Base-by-base conservation (phyloP, 2,888 invertebrate genomes). In the Morpho deidamia region DNA sequence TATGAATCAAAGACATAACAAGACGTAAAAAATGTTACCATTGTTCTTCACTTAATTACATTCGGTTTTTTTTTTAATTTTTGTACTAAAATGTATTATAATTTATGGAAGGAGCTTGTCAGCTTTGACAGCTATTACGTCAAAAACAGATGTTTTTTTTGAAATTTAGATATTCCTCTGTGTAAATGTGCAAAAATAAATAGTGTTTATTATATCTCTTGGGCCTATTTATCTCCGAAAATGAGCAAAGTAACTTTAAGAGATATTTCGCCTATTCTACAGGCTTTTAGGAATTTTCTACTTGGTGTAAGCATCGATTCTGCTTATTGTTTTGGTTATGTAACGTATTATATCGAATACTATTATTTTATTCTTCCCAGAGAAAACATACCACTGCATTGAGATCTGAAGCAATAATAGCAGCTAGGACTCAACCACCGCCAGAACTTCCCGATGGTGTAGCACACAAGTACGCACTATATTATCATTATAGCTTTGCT, bases 401-500 rank as follows among this genome's bases (percentile, higher is more conserved):
- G 44, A 91, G 96, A 64, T 96, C 93, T 70, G 92, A 93, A 61
- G 92, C 94, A 37, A 77, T 88, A 3, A 8, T 95, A 39, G 85
- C 95, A 2, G 86, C 92, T 8, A 93, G 98, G 68, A 94, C 94
- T 50, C 97, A 96, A 73, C 96, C 96, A 23, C 94, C 89, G 11
- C 98, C 97, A 44, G 79, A 91, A 52, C 77, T 97, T 48, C 98
- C 96, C 12, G 95, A 93, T 59, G 98, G 97, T 8, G 94, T 95
- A 1, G 90, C 94, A 34, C 95, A 96, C 80, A 92, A 91, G 76
- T 84, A 73, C 70, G 76, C 23, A 23, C 23, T 23, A 23, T 23
- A 5, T 23, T 23, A 23, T 23, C 1, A 23, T 23, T 23, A 23
- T 23, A 23, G 5, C 23, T n/a, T n/a, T 23, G 23, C 2, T 23